Evolutionary conservation across 2,113 vertebrate species (phyloP), one percentile per base, ranked within the genome.

Genomic region (Nothobranchius furzeri): DNA sequence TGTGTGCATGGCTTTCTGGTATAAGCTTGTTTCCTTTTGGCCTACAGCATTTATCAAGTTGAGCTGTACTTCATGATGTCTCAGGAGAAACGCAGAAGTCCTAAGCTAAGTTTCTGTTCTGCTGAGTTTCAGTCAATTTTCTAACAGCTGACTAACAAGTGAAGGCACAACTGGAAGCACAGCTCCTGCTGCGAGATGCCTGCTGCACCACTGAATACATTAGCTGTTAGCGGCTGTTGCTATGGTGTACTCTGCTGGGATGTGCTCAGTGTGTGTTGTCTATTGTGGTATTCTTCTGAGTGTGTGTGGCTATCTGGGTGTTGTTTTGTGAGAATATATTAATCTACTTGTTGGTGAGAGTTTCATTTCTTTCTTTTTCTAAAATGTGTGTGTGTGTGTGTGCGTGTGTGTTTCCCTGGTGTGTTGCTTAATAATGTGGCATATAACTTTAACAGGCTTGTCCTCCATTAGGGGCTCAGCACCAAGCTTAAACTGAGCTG

Each of bases 361-460:
- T 45, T 17, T 11, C 36, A 9, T 43, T 73, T 37, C 14, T 24
- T 40, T 43, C 57, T 40, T 40, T 40, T 40, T 40, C 30, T 30
- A 30, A 4, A n/a, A 30, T n/a, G 24, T 61, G 65, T 79, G 14
- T 42, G 57, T 42, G 25, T 70, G 30, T 30, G 30, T 30, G 30
- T 30, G 30, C 4, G 30, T 30, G 30, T 30, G 30, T 30, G 30
- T 30, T 4, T 30, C 30, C 20, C 20, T 20, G 20, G 40, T 66
- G 25, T 78, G 61, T 64, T 70, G 73, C 67, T 78, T 17, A 70
- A 86, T 78, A 86, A 79, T 52, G 40, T 86, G 75, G 84, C 68
- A 57, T 89, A 85, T 87, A 80, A 65, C 85, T 88, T 73, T 88
- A 87, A 86, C 85, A 89, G 78, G 74, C 85, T 89, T 87, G 72